Conservation (phyloP, 2,797 vertebrate species). For the Pangasius sanitwongsei region DNA sequence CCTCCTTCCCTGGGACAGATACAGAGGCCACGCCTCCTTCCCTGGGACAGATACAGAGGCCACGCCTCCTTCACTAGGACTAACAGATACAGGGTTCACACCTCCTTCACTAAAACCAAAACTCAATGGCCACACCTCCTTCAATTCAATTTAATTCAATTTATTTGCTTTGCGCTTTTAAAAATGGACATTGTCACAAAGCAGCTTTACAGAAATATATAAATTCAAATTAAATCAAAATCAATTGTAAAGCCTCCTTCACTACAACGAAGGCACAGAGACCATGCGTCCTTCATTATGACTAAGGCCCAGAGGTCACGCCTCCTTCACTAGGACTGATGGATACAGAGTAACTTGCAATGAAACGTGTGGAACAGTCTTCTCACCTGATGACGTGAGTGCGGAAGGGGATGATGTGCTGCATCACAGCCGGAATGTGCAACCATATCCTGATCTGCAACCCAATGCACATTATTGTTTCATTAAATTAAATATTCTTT, state of each 20-base stretch:
- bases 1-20: too few relatives aligned
- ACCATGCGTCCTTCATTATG: background rate
- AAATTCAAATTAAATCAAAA: too few relatives aligned
- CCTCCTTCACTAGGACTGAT: background rate
- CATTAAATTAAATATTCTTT: background rate
- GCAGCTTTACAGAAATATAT: too few relatives aligned
- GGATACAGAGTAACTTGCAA: too few relatives aligned
- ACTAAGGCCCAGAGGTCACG: background rate
- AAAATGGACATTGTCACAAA: too few relatives aligned
- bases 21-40: background rate
- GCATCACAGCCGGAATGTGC: constrained; percentile 99
- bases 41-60: background rate
- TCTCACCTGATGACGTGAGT: constrained; percentile 94
- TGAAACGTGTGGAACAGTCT: too few relatives aligned
- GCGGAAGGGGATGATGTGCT: constrained; percentile 98
- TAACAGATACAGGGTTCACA: background rate
- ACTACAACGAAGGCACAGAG: background rate
- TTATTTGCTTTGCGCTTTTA: too few relatives aligned
- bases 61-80: background rate
- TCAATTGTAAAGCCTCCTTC: too few relatives aligned
- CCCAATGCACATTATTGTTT: background rate
- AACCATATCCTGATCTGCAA: constrained; percentile 90
- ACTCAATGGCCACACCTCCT: background rate
- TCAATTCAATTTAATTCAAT: too few relatives aligned
- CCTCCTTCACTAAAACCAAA: background rate